phyloP scores from a whole-genome alignment of 2,113 vertebrate genomes.

The Cardinalis cardinalis region DNA sequence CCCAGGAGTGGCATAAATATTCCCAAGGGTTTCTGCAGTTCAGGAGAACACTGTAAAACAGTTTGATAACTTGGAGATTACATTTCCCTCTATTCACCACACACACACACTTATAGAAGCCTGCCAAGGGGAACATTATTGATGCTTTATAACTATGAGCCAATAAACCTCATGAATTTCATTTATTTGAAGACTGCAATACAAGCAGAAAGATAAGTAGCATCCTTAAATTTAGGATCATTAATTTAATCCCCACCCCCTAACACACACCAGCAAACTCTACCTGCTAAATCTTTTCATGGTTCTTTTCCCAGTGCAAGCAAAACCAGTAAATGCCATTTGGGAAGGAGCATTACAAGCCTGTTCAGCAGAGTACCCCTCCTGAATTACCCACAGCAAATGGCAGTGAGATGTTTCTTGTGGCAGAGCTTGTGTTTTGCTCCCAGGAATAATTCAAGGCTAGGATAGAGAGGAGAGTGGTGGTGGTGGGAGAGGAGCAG shows the following conservation, averaged over 20 bases:
- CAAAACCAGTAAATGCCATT: not conserved
- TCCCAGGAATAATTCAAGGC: not conserved
- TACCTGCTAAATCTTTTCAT: not conserved
- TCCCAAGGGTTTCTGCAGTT: conserved; percentile 45
- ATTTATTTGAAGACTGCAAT: conserved; percentile 34
- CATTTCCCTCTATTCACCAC: conserved; percentile 4
- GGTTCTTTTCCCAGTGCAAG: not conserved
- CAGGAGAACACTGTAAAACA: conserved; percentile 54
- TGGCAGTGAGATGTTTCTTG: not conserved
- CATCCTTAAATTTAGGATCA: conserved; percentile 33
- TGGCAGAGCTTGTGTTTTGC: not conserved
- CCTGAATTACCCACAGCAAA: not conserved
- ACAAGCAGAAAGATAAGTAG: conserved; percentile 39
- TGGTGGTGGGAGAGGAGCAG: not conserved
- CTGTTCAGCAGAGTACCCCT: not conserved
- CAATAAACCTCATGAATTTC: conserved; percentile 58
- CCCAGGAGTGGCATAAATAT: conserved; percentile 42
- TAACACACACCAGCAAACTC: not conserved
- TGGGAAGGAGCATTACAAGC: not conserved
- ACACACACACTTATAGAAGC: not conserved
- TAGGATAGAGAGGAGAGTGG: rapidly evolving
- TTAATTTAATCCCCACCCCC: conserved; percentile 22
- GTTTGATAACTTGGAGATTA: conserved; percentile 53
- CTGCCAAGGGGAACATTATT: conserved; percentile 51
- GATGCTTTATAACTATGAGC: conserved; percentile 50